Base-by-base conservation (phyloP, 2,797 vertebrate species). In the Myotis findleyi region DNA sequence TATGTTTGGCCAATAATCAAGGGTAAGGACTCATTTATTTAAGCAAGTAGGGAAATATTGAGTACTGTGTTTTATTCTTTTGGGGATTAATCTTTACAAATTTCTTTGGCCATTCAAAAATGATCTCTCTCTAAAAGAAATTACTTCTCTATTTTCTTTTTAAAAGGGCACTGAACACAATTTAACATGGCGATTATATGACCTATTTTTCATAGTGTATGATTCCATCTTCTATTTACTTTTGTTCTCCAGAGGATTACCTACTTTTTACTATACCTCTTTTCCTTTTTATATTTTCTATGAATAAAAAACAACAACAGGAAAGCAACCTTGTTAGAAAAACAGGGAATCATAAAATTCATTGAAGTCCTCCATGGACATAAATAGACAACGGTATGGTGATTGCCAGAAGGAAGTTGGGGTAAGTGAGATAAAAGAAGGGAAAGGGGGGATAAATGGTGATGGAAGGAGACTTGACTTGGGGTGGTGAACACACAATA, bases 71-170 rank as follows among this genome's bases (percentile, higher is more conserved):
- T 94, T 91, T 53, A 76, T 85, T 95, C 68, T 80, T 83, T 81
- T 21, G 69, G 62, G 36, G 25, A 93, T 94, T 93, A 96, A 80
- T 81, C 36, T 89, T 96, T 64, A 84, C 21, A 84, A 44, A 66
- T 27, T 59, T 68, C 13, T 82, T 80, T 66, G 33, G 10, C 44
- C 47, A 82, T 89, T 94, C 38, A 93, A 85, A 94, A 86, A 66
- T 68, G 77, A 94, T 77, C 23, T 96, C 16, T 64, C 51, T 57
- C 25, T 83, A 55, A 81, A 93, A 79, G 27, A 69, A 91, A 86
- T 30, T 27, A 36, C 12, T 89, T 91, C 7, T 82, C 49, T 84
- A 41, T 49, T 80, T 88, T 95, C 53, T 89, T 86, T 30, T 71
- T 75, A 49, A 83, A n/a, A 91, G 91, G 62, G 1, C 33, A 93